Base-by-base conservation (phyloP, 2,113 vertebrate genomes). In the Tapirus terrestris region DNA sequence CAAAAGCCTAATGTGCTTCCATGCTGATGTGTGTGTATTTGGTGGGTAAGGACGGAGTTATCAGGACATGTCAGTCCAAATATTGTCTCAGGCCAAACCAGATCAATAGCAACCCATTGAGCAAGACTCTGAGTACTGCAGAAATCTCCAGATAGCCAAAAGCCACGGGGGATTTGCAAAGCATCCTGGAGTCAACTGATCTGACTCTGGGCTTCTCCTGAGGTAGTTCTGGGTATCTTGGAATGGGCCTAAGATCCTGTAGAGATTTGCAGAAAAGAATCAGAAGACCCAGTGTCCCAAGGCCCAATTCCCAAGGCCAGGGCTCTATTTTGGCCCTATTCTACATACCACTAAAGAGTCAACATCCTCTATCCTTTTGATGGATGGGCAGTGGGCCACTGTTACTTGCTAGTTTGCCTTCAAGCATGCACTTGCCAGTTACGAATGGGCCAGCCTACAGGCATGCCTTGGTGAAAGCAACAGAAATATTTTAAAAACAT, bases 211-310 rank as follows among this genome's bases (percentile, higher is more conserved):
- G 51, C 51, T 87, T 93, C 67, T 84, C 56, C 45, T 81, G 67
- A 82, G 11, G 67, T 21, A 94, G n/a, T 86, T 87, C 39, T 79
- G 14, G 43, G 33, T n/a, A 67, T 83, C 43, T 43, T 87, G 27
- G 68, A 84, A 86, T 6, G 17, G 68, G 17, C 6, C 36, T 88
- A 58, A 91, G 12, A 60, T 73, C 43, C 63, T 65, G 27, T 6
- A 96, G 43, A 56, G 2, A 96, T 93, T 76, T 98, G n/a, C 3
- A 76, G 51, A 96, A 91, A 70, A 31, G 53, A 91, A 65, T 58
- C 14, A 43, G 51, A 83, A 80, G 17, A 90, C 48, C 21, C 48
- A 77, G 27, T 0, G 0, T 53, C n/a, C n/a, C n/a, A n/a, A 20
- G 58, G 27, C 36, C 58, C 82, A 70, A 0, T 63, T 92, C 33